Evolutionary conservation across 2,888 invertebrate species (phyloP), one percentile per base, ranked within the genome.

Genomic region (Apamea crenata): DNA sequence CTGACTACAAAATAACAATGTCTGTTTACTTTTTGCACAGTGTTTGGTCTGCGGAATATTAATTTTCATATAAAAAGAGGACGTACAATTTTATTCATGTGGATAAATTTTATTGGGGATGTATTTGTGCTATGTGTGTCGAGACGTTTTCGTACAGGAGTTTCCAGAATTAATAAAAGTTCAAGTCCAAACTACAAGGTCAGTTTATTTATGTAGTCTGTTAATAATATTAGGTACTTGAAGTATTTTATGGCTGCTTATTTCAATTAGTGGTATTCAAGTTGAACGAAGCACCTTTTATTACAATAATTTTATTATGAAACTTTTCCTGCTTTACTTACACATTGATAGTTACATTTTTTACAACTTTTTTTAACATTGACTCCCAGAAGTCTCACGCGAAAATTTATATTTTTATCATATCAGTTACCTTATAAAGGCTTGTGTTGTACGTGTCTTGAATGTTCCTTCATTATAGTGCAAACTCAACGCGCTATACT

Each of bases 391-490:
- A 71, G 21, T 32, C 21, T 16, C 36, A 65, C 65, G 50, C 36
- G 1, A 32, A 47, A 63, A 18, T 32, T 61, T 32, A 72, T 25
- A 50, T 63, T 81, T 67, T 67, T 71, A 69, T 79, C 79, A 63
- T 84, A 72, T 73, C 79, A 74, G 73, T 74, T 80, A 73, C 80
- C 40, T 61, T 70, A 65, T 69, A 73, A 65, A 73, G 65, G 79
- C 83, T 68, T 69, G 79, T 73, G 44, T 25, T 53, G 67, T 59
- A 82, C 84, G 84, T 84, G 84, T 44, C 47, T n/a, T 59, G 79
- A 79, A 84, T 84, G 1, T 59, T 65, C 8, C 25, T 65, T 50
- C 36, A 63, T 59, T 73, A 69, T n/a, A 69, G 79, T 65, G 71
- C 59, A 84, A 81, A 71, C 61, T 63, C 53, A 66, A 67, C 44